Conservation (phyloP, 2,888 invertebrate genomes). For the Drosophila incognita region DNA sequence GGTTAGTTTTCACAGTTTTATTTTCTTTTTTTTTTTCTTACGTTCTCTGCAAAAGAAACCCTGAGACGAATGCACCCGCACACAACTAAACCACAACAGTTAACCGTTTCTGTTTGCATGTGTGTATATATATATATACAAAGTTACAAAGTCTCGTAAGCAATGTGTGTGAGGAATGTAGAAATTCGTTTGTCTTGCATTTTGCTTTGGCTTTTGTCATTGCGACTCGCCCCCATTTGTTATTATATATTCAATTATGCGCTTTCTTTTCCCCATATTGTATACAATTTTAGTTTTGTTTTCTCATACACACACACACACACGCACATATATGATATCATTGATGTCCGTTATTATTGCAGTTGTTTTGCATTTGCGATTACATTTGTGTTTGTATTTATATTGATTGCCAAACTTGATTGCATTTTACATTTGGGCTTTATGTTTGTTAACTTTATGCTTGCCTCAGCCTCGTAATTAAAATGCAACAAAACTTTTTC, state of each 20-base stretch:
- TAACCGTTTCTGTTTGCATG: slow-evolving; percentile 43
- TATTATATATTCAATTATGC: slow-evolving; percentile 78
- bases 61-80: slow-evolving; percentile 52
- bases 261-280: slow-evolving; percentile 71
- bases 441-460: slow-evolving; percentile 38
- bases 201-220: slow-evolving; percentile 63
- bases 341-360: slow-evolving; percentile 46
- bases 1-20: slow-evolving; percentile 47
- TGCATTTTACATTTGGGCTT: slow-evolving; percentile 41
- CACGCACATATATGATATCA: slow-evolving; percentile 12
- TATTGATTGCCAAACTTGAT: slow-evolving; percentile 72
- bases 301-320: slow-evolving; percentile 49
- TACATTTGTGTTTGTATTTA: slow-evolving; percentile 28
- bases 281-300: slow-evolving; percentile 70
- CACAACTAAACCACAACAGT: slow-evolving; percentile 46
- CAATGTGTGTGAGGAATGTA: slow-evolving; percentile 60
- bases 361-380: slow-evolving; percentile 35
- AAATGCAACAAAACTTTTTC: slow-evolving; percentile 41
- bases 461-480: slow-evolving; percentile 44
- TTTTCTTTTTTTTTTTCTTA: slow-evolving; percentile 9
- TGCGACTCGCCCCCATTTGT: slow-evolving; percentile 67
- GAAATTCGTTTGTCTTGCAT: slow-evolving; percentile 52
- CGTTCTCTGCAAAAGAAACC: slow-evolving; percentile 47
- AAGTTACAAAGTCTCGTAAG: slow-evolving; percentile 65
- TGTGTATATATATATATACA: slow-evolving; percentile 8